A percentile compares a stretch with the other conserved stretches of the same genome.
phyloP scores from a whole-genome alignment of 2,113 vertebrate species.

The Willisornis vidua region DNA sequence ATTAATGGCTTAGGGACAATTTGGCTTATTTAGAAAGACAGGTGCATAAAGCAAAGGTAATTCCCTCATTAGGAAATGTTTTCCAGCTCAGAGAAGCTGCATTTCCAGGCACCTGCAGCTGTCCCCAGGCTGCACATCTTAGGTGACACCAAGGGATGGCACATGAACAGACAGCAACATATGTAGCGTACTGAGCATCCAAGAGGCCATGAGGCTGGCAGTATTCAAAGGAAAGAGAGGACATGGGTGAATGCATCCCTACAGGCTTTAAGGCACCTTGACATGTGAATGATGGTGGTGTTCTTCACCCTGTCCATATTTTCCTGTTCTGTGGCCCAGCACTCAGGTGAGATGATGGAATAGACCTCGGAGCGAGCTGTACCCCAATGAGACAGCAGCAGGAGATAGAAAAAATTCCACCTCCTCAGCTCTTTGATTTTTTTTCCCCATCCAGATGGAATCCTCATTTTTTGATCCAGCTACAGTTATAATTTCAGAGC shows the following conservation, averaged over 20 bases:
- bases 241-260: neutral
- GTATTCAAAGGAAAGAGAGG: neutral
- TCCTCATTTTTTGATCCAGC: neutral
- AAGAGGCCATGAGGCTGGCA: neutral
- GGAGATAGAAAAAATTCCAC: neutral
- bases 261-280: neutral
- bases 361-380: neutral
- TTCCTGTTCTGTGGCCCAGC: neutral
- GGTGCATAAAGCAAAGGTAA: neutral
- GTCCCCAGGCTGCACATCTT: neutral
- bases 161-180: fast-evolving
- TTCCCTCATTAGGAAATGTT: neutral
- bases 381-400: neutral
- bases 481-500: neutral
- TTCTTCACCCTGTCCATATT: neutral
- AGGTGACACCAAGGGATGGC: neutral
- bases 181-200: neutral
- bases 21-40: neutral
- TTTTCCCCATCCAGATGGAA: neutral
- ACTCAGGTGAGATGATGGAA: neutral
- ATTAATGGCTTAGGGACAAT: neutral
- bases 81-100: neutral
- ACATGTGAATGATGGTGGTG: neutral
- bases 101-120: neutral
- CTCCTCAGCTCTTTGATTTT: fast-evolving